Base-by-base conservation (phyloP, 2,113 vertebrate genomes). In the Asarcornis scutulata region DNA sequence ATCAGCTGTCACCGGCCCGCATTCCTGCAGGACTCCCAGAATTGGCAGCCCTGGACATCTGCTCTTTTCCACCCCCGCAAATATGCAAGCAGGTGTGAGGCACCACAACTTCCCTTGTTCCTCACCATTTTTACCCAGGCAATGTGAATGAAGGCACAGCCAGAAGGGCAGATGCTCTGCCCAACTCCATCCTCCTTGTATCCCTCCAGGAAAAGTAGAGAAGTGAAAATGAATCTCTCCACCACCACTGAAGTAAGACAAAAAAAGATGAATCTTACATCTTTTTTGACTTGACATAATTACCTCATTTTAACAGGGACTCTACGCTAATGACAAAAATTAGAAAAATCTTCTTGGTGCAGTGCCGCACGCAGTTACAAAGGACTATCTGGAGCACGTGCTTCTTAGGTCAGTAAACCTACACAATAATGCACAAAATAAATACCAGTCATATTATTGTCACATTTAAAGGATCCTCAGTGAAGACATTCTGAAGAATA, bases 31-130 rank as follows among this genome's bases (percentile, higher is more conserved):
- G 63, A 83, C 86, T 96, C 94, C 88, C 75, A 94, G 85, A 93
- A 78, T 2, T 86, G 78, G 88, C 92, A 94, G 93, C 72, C 83
- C 89, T 95, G 72, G 89, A 93, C 97, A 97, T 95, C 96, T 97
- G 97, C 95, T 97, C 81, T 92, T 92, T 92, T 95, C 92, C 91
- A 86, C 92, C 94, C 97, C 92, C 94, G 1, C 97, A 97, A 97
- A 84, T 83, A 96, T 97, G 96, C 89, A 91, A 97, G 95, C 97
- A 97, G 97, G 97, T 97, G 96, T 80, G 83, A 92, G 86, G 55
- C 87, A 92, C 84, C 74, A 89, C 53, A 17, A 46, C 80, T 87
- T 76, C 42, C 69, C 83, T 96, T 73, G 85, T 66, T 87, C 86
- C 52, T 79, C 38, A 44, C 14, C 63, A 63, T 88, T 94, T 50